Evolutionary conservation across 2,113 vertebrate genomes (phyloP).

Genomic region (Takifugu flavidus): DNA sequence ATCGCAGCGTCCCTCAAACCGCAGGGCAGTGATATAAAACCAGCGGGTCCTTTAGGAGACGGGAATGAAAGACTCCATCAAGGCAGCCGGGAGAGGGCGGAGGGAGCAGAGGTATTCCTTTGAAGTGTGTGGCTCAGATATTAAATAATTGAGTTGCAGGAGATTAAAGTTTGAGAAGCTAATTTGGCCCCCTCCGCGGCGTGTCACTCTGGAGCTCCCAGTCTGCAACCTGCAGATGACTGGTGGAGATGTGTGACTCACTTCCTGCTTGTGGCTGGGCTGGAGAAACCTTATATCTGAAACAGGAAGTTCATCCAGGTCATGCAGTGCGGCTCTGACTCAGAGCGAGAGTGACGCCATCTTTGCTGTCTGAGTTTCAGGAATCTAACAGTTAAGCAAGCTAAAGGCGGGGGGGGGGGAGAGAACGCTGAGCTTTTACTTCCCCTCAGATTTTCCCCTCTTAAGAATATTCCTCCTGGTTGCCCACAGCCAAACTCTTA

Average conservation of each 20-base stretch:
- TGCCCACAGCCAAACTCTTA: slow-evolving; percentile 61
- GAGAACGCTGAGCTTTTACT: slow-evolving; percentile 47
- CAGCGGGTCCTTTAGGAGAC: slow-evolving; percentile 56
- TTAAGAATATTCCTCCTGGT: slow-evolving; percentile 46
- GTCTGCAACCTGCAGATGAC: slow-evolving; percentile 60
- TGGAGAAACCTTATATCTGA: slow-evolving; percentile 73
- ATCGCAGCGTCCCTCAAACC: slow-evolving; percentile 49
- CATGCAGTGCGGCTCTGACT: slow-evolving; percentile 54
- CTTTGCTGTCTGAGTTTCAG: slow-evolving; percentile 63
- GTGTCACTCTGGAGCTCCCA: slow-evolving; percentile 60
- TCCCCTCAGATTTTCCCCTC: slow-evolving; percentile 24
- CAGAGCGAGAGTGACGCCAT: slow-evolving; percentile 66
- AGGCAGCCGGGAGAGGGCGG: slow-evolving; percentile 45
- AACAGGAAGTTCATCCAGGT: slow-evolving; percentile 73
- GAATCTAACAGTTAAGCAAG: slow-evolving; percentile 53
- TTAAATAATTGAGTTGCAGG: slow-evolving; percentile 76
- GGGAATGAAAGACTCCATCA: slow-evolving; percentile 62
- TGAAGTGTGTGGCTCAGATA: slow-evolving; percentile 71
- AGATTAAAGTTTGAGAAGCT: slow-evolving; percentile 78
- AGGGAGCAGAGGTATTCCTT: slow-evolving; percentile 60
- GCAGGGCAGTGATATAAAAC: slow-evolving; percentile 58
- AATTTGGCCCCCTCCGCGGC: slow-evolving; percentile 61
- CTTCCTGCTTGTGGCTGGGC: slow-evolving; percentile 65
- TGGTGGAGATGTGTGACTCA: slow-evolving; percentile 67
- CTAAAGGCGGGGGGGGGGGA: slow-evolving; percentile 35